A percentile compares a stretch with the other conserved stretches of the same genome.
Conservation (phyloP, 2,113 vertebrate genomes). For the Atractosteus spatula region DNA sequence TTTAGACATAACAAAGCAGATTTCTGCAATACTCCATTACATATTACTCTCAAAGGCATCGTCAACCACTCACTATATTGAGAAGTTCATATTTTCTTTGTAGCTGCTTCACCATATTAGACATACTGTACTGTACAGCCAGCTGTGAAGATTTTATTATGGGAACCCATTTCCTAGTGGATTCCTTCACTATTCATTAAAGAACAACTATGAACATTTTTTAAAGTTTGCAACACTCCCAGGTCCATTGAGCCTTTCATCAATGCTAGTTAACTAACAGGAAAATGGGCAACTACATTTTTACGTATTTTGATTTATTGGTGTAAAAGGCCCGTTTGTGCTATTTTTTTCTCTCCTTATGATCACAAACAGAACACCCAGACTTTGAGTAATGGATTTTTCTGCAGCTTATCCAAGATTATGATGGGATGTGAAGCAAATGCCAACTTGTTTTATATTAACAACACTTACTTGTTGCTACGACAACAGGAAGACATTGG, state of each 20-base stretch:
- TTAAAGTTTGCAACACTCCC: neutral
- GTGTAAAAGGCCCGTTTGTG: slow-evolving; percentile 17
- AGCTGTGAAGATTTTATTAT: slow-evolving; percentile 22
- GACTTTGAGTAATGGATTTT: slow-evolving; percentile 1
- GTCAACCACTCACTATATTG: slow-evolving; percentile 22
- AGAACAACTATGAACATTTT: neutral
- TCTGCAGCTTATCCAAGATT: slow-evolving; percentile 11
- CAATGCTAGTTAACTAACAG: slow-evolving; percentile 10
- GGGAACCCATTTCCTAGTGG: slow-evolving; percentile 26
- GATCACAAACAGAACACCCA: neutral
- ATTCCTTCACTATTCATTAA: slow-evolving; percentile 19
- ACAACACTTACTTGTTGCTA: slow-evolving; percentile 21
- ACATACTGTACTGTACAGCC: slow-evolving; percentile 12
- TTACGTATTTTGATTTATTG: slow-evolving; percentile 8
- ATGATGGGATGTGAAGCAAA: neutral
- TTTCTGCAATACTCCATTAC: slow-evolving; percentile 17
- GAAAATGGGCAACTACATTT: slow-evolving; percentile 15
- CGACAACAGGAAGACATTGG: slow-evolving; percentile 19
- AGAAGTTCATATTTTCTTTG: slow-evolving; percentile 16
- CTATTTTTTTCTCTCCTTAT: slow-evolving; percentile 10
- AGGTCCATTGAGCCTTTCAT: neutral
- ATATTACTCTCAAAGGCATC: slow-evolving; percentile 23
- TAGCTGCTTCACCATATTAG: slow-evolving; percentile 5
- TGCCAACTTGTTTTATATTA: slow-evolving; percentile 16
- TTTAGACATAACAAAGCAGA: neutral